Evolutionary conservation across 2,888 invertebrate species (phyloP).

Genomic region (Eilema sororculum): DNA sequence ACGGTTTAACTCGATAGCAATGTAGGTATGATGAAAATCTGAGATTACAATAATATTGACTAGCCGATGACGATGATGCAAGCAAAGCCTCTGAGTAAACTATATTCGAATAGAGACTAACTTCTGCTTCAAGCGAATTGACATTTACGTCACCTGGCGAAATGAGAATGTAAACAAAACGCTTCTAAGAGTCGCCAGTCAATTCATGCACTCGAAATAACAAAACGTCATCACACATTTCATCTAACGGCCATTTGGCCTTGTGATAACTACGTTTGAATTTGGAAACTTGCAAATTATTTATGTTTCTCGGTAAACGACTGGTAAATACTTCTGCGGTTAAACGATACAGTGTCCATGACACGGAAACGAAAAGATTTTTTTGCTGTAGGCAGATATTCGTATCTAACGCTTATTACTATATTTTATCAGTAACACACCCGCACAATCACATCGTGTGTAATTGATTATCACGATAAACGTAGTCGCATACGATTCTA

Average conservation of each 20-base stretch:
- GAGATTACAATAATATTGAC: not conserved
- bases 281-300: slow-evolving; percentile 1
- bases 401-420: not conserved
- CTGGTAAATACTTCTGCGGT: not conserved
- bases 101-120: slow-evolving; percentile 18
- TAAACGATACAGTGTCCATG: not conserved
- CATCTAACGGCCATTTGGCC: slow-evolving; percentile 9
- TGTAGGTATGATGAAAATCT: not conserved
- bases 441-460: not conserved
- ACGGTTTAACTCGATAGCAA: no score
- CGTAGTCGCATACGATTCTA: not conserved
- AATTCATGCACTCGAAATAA: slow-evolving; percentile 14
- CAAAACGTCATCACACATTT: slow-evolving; percentile 5
- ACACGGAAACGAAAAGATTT: not conserved
- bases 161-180: slow-evolving; percentile 60
- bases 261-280: slow-evolving; percentile 2
- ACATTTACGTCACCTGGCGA: slow-evolving; percentile 55
- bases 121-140: slow-evolving; percentile 54
- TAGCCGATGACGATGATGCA: slow-evolving; percentile 48
- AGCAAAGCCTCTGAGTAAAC: slow-evolving; percentile 52
- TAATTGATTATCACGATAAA: not conserved
- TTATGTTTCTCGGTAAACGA: not conserved
- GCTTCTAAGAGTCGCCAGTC: slow-evolving; percentile 29
- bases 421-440: slow-evolving; percentile 5
- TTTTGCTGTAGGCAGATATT: not conserved